A percentile compares a stretch with the other conserved stretches of the same genome.
Conservation (phyloP, 1,140 invertebrate species). For the Drosophila willistoni region DNA sequence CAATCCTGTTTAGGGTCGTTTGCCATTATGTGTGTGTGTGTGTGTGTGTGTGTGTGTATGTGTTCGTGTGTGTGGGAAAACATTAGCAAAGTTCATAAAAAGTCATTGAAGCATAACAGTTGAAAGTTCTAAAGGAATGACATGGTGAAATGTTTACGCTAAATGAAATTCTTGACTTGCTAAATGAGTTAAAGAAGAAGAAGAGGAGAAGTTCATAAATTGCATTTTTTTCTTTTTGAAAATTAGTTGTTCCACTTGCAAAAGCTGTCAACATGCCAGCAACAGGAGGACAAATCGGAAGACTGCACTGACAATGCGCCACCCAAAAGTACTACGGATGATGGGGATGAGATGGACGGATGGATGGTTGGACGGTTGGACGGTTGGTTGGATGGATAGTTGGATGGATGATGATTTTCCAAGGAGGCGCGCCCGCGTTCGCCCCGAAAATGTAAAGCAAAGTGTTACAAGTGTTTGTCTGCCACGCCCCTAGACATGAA, state of each 20-base stretch:
- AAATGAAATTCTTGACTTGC: slow-evolving; percentile 67
- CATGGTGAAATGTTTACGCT: slow-evolving; percentile 60
- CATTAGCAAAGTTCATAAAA: slow-evolving; percentile 71
- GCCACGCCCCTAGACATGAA: slow-evolving; percentile 2
- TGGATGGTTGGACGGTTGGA: neutral
- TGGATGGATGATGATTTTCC: slow-evolving; percentile 31
- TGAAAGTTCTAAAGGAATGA: slow-evolving; percentile 24
- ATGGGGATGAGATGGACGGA: neutral
- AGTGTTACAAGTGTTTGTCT: slow-evolving; percentile 72
- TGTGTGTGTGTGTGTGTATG: slow-evolving; percentile 1
- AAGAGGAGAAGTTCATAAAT: slow-evolving; percentile 53
- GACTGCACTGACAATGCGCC: slow-evolving; percentile 12
- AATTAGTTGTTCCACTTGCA: slow-evolving; percentile 66
- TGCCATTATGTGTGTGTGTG: slow-evolving; percentile 33
- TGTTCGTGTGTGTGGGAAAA: slow-evolving; percentile 10
- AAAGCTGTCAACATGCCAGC: slow-evolving; percentile 66
- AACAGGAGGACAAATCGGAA: slow-evolving; percentile 57
- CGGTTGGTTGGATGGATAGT: neutral
- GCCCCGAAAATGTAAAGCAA: slow-evolving; percentile 58
- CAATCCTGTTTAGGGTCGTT: slow-evolving; percentile 39
- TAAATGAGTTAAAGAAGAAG: slow-evolving; percentile 58
- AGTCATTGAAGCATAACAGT: slow-evolving; percentile 55
- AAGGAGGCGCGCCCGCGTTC: slow-evolving; percentile 6
- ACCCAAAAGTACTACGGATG: too few relatives aligned
- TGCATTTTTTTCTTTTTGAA: slow-evolving; percentile 44